Conservation (phyloP, 2,113 vertebrate species). For the Cyprinus carpio region DNA sequence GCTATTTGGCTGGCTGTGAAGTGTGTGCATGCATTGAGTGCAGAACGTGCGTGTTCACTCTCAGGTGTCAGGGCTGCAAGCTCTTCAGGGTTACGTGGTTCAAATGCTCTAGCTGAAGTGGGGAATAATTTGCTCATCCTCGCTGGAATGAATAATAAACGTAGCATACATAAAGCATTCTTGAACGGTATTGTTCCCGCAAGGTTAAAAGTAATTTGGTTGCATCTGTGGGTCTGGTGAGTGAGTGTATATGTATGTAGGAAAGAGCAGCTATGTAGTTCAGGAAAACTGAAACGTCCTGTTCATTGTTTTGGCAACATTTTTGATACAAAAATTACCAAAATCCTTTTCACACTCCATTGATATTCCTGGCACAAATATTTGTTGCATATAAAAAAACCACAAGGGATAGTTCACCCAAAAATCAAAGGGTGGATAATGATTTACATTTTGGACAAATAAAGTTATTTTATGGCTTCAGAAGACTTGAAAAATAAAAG, state of each 20-base stretch:
- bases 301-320: neutral
- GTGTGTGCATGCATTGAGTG: constrained; percentile 11
- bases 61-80: constrained; percentile 26
- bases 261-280: neutral
- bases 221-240: constrained; percentile 3
- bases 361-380: neutral
- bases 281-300: neutral
- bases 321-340: neutral
- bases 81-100: neutral
- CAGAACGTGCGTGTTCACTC: neutral
- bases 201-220: constrained; percentile 16
- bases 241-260: constrained; percentile 3
- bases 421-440: neutral
- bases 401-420: neutral
- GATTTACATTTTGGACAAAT: neutral
- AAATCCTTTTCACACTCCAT: neutral
- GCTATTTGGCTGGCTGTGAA: constrained; percentile 36
- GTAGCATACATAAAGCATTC: neutral
- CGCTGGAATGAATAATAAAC: constrained; percentile 5
- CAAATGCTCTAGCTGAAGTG: neutral
- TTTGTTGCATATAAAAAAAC: neutral
- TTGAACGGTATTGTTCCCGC: neutral
- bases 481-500: neutral
- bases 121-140: constrained; percentile 22
- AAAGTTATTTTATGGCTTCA: neutral